Evolutionary conservation across 30 jellyfish, hydroid and myxozoan genomes (phyloP).

Genomic region (Clytia hemisphaerica): DNA sequence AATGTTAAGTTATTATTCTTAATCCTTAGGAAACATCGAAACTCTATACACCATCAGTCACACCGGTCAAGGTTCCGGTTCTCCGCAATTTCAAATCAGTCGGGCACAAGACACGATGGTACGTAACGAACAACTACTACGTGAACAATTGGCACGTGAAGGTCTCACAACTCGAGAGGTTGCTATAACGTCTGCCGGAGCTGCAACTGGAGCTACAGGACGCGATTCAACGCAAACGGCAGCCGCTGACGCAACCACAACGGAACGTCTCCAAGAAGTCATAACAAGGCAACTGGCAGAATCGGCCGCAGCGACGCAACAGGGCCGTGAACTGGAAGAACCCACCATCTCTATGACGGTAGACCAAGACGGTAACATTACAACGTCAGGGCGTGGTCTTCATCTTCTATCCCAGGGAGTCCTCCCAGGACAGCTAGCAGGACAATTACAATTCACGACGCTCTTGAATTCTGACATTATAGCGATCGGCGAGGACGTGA

Average conservation of each 20-base stretch:
- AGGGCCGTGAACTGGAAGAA: constrained; percentile 16
- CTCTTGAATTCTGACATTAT: constrained; percentile 69
- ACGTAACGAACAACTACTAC: constrained; percentile 16
- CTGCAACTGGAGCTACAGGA: no score
- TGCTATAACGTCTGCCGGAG: no score
- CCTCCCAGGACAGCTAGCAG: constrained; percentile 72
- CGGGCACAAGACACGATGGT: constrained; percentile 21
- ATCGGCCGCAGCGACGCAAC: constrained; percentile 22
- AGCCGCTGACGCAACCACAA: no score
- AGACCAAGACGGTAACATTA: constrained; percentile 22
- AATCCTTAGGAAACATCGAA: no score
- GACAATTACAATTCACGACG: constrained; percentile 72
- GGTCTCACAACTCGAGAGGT: no score
- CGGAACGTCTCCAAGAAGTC: not conserved
- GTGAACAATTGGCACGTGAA: constrained; percentile 21
- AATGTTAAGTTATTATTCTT: no score
- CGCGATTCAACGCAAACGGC: no score
- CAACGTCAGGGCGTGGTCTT: constrained; percentile 34
- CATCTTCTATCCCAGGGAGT: constrained; percentile 79
- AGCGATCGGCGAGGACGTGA: constrained; percentile 87
- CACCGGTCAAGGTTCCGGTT: constrained; percentile 18
- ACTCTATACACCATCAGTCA: constrained; percentile 17
- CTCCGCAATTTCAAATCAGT: constrained; percentile 33
- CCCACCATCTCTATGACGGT: constrained; percentile 6
- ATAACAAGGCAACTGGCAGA: constrained; percentile 11